A percentile compares a stretch with the other conserved stretches of the same genome.
phyloP scores from a whole-genome alignment of 2,113 vertebrate species.

The Casuarius casuarius region DNA sequence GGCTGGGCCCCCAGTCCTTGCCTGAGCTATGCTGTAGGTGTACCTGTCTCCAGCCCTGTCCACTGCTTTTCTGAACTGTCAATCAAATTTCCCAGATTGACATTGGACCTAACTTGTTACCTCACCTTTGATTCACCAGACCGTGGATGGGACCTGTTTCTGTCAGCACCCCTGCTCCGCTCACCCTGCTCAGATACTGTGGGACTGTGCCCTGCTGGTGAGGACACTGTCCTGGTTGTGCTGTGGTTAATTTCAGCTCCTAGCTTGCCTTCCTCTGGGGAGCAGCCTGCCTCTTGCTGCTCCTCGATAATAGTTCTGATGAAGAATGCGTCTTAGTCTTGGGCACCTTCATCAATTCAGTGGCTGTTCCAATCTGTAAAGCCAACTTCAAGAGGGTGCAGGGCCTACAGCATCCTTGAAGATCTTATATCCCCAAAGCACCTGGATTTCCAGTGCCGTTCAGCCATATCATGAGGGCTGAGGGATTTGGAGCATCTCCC shows the following conservation, averaged over 20 bases:
- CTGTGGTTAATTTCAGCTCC: rapidly evolving
- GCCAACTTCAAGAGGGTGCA: neutral
- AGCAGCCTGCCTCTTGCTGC: neutral
- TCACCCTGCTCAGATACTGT: neutral
- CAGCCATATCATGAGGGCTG: neutral
- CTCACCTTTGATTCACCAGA: neutral
- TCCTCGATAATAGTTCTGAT: neutral
- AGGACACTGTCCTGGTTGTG: neutral
- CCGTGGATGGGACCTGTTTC: neutral
- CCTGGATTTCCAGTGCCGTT: neutral
- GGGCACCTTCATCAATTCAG: neutral
- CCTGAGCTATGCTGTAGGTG: neutral
- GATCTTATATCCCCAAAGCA: neutral
- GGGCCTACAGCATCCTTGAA: neutral
- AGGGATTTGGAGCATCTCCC: neutral
- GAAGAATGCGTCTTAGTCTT: neutral
- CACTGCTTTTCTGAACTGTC: neutral
- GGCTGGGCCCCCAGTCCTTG: neutral
- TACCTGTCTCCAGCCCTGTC: neutral
- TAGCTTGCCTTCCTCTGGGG: neutral
- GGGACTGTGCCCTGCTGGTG: neutral
- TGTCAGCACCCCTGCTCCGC: neutral
- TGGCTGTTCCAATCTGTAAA: neutral
- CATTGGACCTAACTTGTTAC: neutral
- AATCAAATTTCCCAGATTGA: neutral